Evolutionary conservation across 2,888 invertebrate genomes (phyloP).

Genomic region (Parascotia fuliginaria): DNA sequence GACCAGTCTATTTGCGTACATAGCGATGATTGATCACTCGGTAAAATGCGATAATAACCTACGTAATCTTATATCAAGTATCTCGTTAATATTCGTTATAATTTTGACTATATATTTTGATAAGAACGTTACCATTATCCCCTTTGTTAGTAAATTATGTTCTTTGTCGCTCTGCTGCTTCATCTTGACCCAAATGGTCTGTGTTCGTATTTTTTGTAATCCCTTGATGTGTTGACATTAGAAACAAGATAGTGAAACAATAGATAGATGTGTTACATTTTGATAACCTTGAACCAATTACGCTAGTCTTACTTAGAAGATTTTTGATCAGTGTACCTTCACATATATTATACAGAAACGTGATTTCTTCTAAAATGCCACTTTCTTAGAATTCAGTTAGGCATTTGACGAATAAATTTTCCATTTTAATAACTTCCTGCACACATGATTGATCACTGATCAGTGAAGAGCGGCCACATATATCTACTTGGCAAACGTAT

Average conservation of each 20-base stretch:
- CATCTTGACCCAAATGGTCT: no score
- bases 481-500: conserved; percentile 15
- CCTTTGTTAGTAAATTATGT: not conserved
- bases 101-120: not conserved
- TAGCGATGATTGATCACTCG: conserved; percentile 29
- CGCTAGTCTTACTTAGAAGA: no score
- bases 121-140: not conserved
- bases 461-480: conserved; percentile 8
- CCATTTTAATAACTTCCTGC: not conserved
- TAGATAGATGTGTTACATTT: no score
- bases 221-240: no score
- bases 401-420: not conserved
- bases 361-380: no score
- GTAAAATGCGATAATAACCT: conserved; percentile 10
- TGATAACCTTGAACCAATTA: no score
- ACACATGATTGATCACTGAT: not conserved
- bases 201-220: no score
- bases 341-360: no score
- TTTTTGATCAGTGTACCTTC: no score
- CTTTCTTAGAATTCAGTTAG: not conserved
- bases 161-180: no score
- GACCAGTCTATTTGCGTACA: conserved; percentile 20
- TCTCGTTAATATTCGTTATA: not conserved
- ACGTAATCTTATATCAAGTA: conserved; percentile 1
- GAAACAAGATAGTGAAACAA: no score